A percentile compares a stretch with the other conserved stretches of the same genome.
phyloP scores from a whole-genome alignment of 2,797 vertebrate species.

The Anisognathus igniventris region DNA sequence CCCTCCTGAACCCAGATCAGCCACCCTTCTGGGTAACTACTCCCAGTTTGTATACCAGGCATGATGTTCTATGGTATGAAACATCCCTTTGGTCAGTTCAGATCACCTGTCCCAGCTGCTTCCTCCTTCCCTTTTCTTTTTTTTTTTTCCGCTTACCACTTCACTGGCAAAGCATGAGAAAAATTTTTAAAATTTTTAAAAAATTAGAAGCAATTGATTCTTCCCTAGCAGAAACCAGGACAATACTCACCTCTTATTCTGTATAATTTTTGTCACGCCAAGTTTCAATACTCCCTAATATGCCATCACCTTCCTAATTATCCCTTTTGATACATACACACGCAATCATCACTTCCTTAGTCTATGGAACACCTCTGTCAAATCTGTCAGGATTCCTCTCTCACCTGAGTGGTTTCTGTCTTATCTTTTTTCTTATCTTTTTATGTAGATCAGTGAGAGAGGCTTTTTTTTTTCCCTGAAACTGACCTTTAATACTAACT shows the following conservation, averaged over 20 bases:
- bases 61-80: background rate
- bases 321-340: background rate
- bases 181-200: background rate
- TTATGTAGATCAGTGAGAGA: background rate
- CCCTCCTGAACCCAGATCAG: background rate
- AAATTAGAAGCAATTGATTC: background rate
- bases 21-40: background rate
- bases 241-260: background rate
- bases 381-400: background rate
- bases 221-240: background rate
- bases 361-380: background rate
- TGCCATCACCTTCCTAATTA: background rate
- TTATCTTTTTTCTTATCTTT: background rate
- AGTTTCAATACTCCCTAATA: background rate
- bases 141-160: background rate
- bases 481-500: background rate
- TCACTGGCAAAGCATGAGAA: background rate
- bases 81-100: background rate
- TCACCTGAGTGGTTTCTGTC: background rate
- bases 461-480: background rate
- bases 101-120: background rate
- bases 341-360: background rate
- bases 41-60: background rate
- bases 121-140: background rate
- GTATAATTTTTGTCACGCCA: background rate